Percentiles rank a stretch among this genome's conserved stretches.
These are phyloP conservation scores for Dyspetes luteomarginatus DNA, from an alignment of 2,888 invertebrate species.

Conservation along the genomic window DNA sequence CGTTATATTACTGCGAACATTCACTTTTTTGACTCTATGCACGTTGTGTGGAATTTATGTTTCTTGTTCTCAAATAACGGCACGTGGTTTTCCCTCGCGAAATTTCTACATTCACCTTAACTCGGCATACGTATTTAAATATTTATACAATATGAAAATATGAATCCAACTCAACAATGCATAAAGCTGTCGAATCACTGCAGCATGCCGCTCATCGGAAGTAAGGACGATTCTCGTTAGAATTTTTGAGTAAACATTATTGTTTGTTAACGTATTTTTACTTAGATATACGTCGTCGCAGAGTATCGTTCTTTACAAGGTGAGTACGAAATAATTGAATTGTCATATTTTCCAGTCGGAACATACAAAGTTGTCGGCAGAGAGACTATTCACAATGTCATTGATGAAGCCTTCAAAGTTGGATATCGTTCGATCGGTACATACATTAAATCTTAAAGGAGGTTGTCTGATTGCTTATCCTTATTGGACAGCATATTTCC, in stretches of 20 bases:
- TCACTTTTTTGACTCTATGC: too few relatives aligned
- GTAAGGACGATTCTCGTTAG: constrained; percentile 80
- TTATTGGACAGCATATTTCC: too few relatives aligned
- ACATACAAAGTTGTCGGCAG: constrained; percentile 86
- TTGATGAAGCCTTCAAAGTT: constrained; percentile 87
- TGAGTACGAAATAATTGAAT: constrained; percentile 36
- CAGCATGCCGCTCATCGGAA: constrained; percentile 85
- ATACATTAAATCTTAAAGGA: background rate
- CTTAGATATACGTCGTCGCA: background rate
- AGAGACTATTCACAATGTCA: constrained; percentile 84
- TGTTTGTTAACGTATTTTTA: constrained; percentile 31
- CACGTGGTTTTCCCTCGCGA: background rate
- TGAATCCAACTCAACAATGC: constrained; percentile 63
- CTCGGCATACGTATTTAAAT: background rate
- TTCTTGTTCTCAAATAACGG: too few relatives aligned
- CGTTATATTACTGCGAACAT: too few relatives aligned
- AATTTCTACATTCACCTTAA: background rate
- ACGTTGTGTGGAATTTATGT: too few relatives aligned
- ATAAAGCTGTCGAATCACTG: constrained; percentile 83
- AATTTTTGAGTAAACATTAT: constrained; percentile 21
- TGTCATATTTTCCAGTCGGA: constrained; percentile 85
- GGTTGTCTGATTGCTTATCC: too few relatives aligned
- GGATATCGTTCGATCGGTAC: constrained; percentile 90
- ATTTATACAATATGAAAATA: too few relatives aligned
- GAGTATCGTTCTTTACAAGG: background rate